These are phyloP conservation scores for Incurvaria masculella DNA, from an alignment of 2,888 invertebrate species.

Conservation along the genomic window DNA sequence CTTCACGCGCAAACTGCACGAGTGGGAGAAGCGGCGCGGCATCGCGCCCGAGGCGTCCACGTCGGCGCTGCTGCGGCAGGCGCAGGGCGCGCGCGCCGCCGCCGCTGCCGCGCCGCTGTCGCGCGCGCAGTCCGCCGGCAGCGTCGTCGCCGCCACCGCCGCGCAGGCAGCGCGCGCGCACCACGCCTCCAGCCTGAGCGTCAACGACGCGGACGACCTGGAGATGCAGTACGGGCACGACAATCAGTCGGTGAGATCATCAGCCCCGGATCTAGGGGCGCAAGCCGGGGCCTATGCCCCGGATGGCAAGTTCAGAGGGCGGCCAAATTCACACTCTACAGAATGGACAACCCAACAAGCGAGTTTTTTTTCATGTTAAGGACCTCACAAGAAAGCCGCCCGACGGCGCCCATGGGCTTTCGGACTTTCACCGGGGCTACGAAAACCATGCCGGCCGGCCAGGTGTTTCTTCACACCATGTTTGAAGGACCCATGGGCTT, in stretches of 20 bases:
- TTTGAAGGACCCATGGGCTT: too few relatives aligned
- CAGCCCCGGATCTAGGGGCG: neutral
- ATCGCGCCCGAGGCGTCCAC: slow-evolving; percentile 85
- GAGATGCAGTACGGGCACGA: slow-evolving; percentile 54
- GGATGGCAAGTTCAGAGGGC: too few relatives aligned
- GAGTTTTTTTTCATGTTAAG: too few relatives aligned
- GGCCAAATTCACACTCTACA: too few relatives aligned
- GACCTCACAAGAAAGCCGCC: too few relatives aligned
- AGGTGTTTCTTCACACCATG: too few relatives aligned
- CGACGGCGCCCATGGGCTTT: too few relatives aligned
- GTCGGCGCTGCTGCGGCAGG: slow-evolving; percentile 66
- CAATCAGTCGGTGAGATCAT: slow-evolving; percentile 31
- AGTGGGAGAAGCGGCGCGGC: slow-evolving; percentile 88
- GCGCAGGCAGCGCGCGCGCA: slow-evolving; percentile 55
- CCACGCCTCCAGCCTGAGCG: slow-evolving; percentile 68
- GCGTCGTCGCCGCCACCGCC: slow-evolving; percentile 59
- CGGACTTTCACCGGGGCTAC: too few relatives aligned
- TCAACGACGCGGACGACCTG: slow-evolving; percentile 69
- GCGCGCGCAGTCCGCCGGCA: slow-evolving; percentile 75
- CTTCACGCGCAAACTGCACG: slow-evolving; percentile 85
- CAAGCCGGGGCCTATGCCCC: too few relatives aligned
- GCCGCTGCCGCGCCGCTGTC: slow-evolving; percentile 44
- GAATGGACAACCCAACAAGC: too few relatives aligned
- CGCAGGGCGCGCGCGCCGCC: slow-evolving; percentile 25
- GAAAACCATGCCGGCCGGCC: too few relatives aligned